Conservation (phyloP, 2,888 invertebrate species). For the Caenorhabditis zanzibari region DNA sequence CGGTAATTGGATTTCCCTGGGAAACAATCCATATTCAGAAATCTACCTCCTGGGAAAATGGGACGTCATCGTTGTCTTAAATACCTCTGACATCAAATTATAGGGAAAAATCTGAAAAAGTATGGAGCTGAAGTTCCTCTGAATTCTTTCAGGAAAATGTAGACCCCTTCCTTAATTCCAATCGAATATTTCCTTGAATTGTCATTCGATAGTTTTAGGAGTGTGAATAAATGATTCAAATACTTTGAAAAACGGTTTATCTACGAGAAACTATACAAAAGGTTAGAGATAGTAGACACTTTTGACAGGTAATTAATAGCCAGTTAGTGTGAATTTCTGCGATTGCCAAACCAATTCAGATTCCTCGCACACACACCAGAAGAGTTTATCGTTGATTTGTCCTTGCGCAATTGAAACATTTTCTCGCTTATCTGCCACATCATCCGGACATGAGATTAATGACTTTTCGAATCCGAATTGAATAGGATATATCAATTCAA, state of each 20-base stretch:
- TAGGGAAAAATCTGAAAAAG: background rate
- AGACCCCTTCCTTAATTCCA: background rate
- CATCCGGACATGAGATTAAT: conserved; percentile 57
- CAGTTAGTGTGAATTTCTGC: conserved; percentile 60
- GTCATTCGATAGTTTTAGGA: conserved; percentile 31
- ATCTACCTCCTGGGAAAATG: background rate
- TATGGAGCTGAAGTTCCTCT: background rate
- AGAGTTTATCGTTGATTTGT: conserved; percentile 58
- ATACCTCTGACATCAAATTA: too few species aligned
- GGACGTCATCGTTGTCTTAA: background rate
- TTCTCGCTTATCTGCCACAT: conserved; percentile 63
- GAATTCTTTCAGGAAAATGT: background rate
- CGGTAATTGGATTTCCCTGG: background rate
- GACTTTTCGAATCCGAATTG: conserved; percentile 53
- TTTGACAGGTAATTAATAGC: conserved; percentile 64
- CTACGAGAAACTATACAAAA: conserved; percentile 36
- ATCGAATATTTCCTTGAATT: conserved; percentile 3
- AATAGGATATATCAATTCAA: conserved; percentile 59
- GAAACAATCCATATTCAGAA: background rate
- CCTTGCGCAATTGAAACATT: conserved; percentile 62
- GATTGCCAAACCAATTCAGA: conserved; percentile 44
- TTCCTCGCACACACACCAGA: conserved; percentile 30
- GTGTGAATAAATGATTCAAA: conserved; percentile 53
- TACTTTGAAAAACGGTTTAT: conserved; percentile 16
- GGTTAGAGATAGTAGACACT: conserved; percentile 36